Evolutionary conservation across 1,140 invertebrate species (phyloP).

Genomic region (Cotesia chilonis): DNA sequence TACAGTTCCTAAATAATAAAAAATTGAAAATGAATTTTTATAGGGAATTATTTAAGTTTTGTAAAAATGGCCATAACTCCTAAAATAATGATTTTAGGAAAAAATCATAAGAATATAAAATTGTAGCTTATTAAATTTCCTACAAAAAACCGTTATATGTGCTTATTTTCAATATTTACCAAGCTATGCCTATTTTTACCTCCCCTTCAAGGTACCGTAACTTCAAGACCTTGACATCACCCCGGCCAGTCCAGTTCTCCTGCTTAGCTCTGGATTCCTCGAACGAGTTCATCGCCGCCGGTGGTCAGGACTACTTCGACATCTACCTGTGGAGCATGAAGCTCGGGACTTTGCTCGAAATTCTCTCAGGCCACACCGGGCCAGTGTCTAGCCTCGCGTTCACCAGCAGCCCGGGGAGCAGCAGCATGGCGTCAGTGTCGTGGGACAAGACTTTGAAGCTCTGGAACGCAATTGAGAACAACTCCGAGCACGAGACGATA

Average conservation of each 20-base stretch:
- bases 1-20: too few relatives aligned
- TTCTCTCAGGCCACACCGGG: conserved; percentile 90
- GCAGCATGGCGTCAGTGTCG: conserved; percentile 84
- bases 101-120: too few relatives aligned
- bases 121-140: too few relatives aligned
- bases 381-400: conserved; percentile 88
- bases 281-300: conserved; percentile 92
- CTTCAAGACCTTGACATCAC: conserved; percentile 94
- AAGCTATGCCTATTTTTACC: too few relatives aligned
- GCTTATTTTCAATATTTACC: too few relatives aligned
- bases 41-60: too few relatives aligned
- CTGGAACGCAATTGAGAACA: conserved; percentile 90
- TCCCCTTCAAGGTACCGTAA: conserved; percentile 94
- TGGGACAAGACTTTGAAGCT: conserved; percentile 94
- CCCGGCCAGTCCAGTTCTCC: conserved; percentile 90
- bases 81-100: too few relatives aligned
- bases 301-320: conserved; percentile 92
- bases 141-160: too few relatives aligned
- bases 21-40: too few relatives aligned
- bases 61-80: too few relatives aligned
- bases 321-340: conserved; percentile 96
- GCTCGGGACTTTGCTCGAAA: conserved; percentile 88
- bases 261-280: conserved; percentile 88
- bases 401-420: conserved; percentile 75
- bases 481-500: conserved; percentile 84